Percentiles rank a stretch among this genome's conserved stretches.
Evolutionary conservation across 2,888 invertebrate genomes (phyloP).

Genomic region (Leptopilina drosophilae): DNA sequence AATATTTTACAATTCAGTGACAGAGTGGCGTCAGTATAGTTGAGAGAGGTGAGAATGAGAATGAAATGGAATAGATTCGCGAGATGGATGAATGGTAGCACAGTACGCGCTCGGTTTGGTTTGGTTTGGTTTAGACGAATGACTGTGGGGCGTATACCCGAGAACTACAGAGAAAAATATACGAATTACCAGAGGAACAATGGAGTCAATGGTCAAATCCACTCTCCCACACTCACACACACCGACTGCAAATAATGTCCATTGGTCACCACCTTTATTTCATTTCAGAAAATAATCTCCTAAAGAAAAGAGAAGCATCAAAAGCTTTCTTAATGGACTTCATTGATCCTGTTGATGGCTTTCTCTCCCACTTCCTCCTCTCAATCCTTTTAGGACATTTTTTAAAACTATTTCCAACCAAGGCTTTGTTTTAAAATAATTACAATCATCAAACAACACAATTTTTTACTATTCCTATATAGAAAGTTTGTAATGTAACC

Average conservation of each 20-base stretch:
- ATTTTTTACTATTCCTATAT: no score
- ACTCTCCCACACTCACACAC: background rate
- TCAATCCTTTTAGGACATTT: no score
- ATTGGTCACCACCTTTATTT: conserved; percentile 40
- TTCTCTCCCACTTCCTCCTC: background rate
- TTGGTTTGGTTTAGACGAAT: conserved; percentile 31
- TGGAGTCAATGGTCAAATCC: conserved; percentile 47
- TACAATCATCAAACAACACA: no score
- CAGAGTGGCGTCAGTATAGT: background rate
- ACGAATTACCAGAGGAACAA: conserved; percentile 50
- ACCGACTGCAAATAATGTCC: conserved; percentile 1
- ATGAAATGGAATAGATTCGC: conserved; percentile 42
- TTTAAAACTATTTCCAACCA: no score
- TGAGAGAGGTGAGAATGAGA: background rate
- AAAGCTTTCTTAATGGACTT: background rate
- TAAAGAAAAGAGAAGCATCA: conserved; percentile 1
- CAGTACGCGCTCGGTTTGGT: conserved; percentile 9
- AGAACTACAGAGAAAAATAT: conserved; percentile 49
- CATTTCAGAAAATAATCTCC: conserved; percentile 18
- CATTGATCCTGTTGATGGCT: conserved; percentile 5
- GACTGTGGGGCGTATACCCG: conserved; percentile 30
- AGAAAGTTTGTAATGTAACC: no score
- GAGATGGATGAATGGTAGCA: conserved; percentile 39
- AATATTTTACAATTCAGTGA: conserved; percentile 16
- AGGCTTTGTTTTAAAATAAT: no score